phyloP scores from a whole-genome alignment of 2,113 vertebrate species.

The Eretmochelys imbricata region DNA sequence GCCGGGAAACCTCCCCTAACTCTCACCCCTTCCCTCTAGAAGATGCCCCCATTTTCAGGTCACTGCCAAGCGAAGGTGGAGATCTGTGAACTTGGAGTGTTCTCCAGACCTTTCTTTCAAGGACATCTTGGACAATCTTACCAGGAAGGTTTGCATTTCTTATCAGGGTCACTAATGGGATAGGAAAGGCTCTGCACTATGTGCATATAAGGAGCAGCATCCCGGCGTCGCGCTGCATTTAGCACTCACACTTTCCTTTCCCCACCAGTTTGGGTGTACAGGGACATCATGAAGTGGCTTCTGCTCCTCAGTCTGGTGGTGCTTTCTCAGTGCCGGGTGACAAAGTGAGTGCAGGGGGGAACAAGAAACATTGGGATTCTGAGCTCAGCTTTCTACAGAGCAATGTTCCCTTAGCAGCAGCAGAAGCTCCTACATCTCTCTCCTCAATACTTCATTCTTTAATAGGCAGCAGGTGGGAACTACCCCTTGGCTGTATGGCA shows the following conservation, averaged over 20 bases:
- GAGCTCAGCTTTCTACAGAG: background rate
- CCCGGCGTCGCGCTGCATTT: background rate
- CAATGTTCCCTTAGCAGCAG: background rate
- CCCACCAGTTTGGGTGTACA: background rate
- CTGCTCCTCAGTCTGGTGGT: constrained; percentile 59
- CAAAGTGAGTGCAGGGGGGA: constrained; percentile 49
- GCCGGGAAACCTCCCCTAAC: too few species aligned
- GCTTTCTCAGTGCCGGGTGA: constrained; percentile 55
- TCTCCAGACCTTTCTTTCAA: background rate
- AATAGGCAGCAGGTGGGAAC: background rate
- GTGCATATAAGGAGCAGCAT: constrained; percentile 2
- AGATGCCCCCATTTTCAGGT: too few species aligned
- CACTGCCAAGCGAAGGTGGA: too few species aligned
- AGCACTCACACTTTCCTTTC: background rate
- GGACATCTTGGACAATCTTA: background rate
- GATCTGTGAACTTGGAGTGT: too few species aligned
- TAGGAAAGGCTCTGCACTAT: background rate
- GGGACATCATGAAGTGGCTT: constrained; percentile 52
- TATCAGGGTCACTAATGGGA: background rate
- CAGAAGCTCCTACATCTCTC: background rate
- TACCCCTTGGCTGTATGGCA: too few species aligned
- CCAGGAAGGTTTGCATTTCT: background rate
- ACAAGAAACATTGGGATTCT: too few species aligned
- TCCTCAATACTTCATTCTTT: background rate
- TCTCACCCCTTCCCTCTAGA: too few species aligned